Base-by-base conservation (phyloP, 2,797 vertebrate species). In the Tamandua tetradactyla region DNA sequence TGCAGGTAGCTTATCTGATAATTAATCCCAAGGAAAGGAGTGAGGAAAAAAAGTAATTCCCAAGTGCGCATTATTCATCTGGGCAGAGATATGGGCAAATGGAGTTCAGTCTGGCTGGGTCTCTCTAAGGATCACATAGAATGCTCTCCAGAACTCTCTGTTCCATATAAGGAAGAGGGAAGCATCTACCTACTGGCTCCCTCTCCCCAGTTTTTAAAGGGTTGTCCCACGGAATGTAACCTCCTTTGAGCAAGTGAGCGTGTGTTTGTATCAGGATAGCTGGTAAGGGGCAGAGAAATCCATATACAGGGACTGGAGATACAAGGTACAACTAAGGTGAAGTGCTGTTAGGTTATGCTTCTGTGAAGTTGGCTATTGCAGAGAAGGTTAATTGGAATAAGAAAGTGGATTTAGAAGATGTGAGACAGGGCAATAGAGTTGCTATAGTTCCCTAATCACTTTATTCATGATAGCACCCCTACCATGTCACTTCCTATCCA, bases 1-100 rank as follows among this genome's bases (percentile, higher is more conserved):
- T 79, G 27, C 20, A 47, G 6, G 27, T 55, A 37, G 1, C 75
- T 69, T 59, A 0, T 2, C 1, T 35, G 14, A 0, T 8, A 42
- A 55, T 0, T 82, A 17, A 57, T 84, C n/a, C 18, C 59, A 74
- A 52, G 15, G 32, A 81, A 72, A 61, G 17, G 25, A 82, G 11
- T 72, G 66, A 91, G 52, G 14, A 40, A 40, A 10, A 83, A 80
- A 69, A 11, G 15, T 78, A 68, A 62, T 55, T 20, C n/a, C n/a
- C 35, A 44, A 35, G 42, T 3, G 1, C n/a, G 32, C 2, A 35
- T 40, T n/a, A 81, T 57, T 71, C 30, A 76, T 14, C 40, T 62
- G 15, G 18, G 59, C 20, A 25, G 52, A 61, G 37, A 5, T 57
- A 3, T 44, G 18, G 69, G 7, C 25, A 66, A 32, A 44, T 7